Base-by-base conservation (phyloP, 2,888 invertebrate genomes). In the Pachycephus smyrnensis region DNA sequence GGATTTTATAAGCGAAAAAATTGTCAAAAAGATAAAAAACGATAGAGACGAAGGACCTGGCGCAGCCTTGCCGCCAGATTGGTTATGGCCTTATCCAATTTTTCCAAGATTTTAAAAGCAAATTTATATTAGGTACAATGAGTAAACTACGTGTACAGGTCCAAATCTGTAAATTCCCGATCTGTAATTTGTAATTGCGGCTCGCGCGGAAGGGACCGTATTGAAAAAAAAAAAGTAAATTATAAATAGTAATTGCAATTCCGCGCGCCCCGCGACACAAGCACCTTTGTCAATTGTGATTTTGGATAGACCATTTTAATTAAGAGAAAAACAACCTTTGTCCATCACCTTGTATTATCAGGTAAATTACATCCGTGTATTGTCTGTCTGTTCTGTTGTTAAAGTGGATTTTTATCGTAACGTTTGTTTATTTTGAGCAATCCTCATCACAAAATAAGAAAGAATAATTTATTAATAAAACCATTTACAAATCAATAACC, bases 31-130 rank as follows among this genome's bases (percentile, higher is more conserved):
- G 79, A 80, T 76, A 83, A 78, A 83, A 81, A 81, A 82, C 80
- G 82, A 81, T 84, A 82, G 84, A 83, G 78, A 81, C 82, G 86
- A 88, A 23, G 89, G 89, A 89, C 86, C 89, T 90, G 87, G 89
- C 88, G 88, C 88, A 85, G 87, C 87, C 84, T 89, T 87, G 89
- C 88, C 88, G 90, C 89, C 91, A 90, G 90, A 90, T 89, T 89
- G 89, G 89, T 91, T 91, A 91, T 91, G 91, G 91, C 91, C 91
- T 91, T 91, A 91, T 91, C 90, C 91, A 90, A 90, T 90, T 90
- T 91, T 91, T 90, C 90, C 90, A 90, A 91, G 89, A 91, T 88
- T 90, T 83, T 83, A 81, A 83, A 87, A 84, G 89, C 87, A 90
- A 91, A 91, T 90, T 90, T 90, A 91, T 91, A 90, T 90, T 91